These are phyloP conservation scores for Hippoglossus stenolepis DNA, from an alignment of 2,113 vertebrate genomes.

Conservation along the genomic window DNA sequence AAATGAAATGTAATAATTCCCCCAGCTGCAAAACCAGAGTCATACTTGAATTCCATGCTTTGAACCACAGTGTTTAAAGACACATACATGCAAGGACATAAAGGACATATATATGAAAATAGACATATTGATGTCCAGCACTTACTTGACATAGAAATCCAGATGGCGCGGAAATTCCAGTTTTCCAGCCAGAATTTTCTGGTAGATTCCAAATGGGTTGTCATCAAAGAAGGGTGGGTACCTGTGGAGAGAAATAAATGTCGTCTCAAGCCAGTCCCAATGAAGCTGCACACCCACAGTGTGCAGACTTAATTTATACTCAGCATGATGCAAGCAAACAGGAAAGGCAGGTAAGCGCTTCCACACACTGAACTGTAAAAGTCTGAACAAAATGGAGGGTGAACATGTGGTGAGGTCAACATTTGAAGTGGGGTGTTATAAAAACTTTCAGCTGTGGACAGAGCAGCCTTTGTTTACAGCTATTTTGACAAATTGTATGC, in stretches of 20 bases:
- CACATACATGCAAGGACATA: background rate
- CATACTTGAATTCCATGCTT: no score
- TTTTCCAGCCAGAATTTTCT: conserved; percentile 96
- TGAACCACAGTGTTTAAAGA: no score
- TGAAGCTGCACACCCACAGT: background rate
- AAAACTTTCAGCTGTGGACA: conserved; percentile 6
- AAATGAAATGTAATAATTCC: no score
- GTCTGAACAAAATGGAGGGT: background rate
- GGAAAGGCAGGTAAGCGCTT: conserved; percentile 21
- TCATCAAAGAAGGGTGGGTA: conserved; percentile 98
- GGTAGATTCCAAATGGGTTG: conserved; percentile 98
- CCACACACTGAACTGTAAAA: background rate
- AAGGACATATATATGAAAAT: background rate
- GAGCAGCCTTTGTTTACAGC: conserved; percentile 34
- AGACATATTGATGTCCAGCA: background rate
- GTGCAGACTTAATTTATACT: background rate
- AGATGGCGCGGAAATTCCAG: conserved; percentile 96
- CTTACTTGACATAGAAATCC: conserved; percentile 97
- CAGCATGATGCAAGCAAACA: conserved; percentile 39
- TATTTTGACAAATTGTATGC: background rate
- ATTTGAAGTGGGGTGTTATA: background rate
- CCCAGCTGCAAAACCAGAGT: no score
- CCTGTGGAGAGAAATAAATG: conserved; percentile 68
- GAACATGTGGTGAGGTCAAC: conserved; percentile 5
- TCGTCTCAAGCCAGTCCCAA: background rate